Evolutionary conservation across 2,797 vertebrate species (phyloP).

Genomic region (Pachyuromys duprasi): DNA sequence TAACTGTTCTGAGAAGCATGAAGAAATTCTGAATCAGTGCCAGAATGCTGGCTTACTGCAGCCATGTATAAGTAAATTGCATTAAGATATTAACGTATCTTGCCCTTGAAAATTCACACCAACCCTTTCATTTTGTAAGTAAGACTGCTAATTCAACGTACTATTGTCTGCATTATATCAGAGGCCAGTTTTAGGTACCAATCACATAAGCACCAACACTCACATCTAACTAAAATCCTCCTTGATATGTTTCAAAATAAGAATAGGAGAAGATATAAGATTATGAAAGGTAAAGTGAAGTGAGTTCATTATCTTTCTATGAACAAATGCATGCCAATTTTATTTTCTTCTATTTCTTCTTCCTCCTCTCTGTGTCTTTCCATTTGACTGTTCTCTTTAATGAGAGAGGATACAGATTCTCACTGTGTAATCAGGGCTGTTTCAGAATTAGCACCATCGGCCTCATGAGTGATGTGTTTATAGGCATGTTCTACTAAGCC

Average conservation of each 20-base stretch:
- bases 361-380: too few relatives aligned
- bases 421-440: background rate
- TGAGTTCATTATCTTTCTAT: constrained; percentile 32
- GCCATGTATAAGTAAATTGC: constrained; percentile 47
- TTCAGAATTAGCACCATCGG: background rate
- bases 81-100: constrained; percentile 41
- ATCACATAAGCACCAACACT: background rate
- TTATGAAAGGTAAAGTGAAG: background rate
- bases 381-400: background rate
- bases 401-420: background rate
- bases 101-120: constrained; percentile 46
- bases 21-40: constrained; percentile 45
- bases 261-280: background rate
- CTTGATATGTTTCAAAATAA: background rate
- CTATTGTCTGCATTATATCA: background rate
- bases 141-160: background rate
- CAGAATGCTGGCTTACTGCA: constrained; percentile 42
- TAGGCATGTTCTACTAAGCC: background rate
- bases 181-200: background rate
- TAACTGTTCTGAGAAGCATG: constrained; percentile 50
- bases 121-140: constrained; percentile 12
- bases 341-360: background rate
- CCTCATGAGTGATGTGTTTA: background rate
- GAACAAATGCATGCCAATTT: background rate
- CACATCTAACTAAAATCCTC: background rate